A percentile compares a stretch with the other conserved stretches of the same genome.
phyloP scores from a whole-genome alignment of 2,888 invertebrate species.

The Andricus curvator region DNA sequence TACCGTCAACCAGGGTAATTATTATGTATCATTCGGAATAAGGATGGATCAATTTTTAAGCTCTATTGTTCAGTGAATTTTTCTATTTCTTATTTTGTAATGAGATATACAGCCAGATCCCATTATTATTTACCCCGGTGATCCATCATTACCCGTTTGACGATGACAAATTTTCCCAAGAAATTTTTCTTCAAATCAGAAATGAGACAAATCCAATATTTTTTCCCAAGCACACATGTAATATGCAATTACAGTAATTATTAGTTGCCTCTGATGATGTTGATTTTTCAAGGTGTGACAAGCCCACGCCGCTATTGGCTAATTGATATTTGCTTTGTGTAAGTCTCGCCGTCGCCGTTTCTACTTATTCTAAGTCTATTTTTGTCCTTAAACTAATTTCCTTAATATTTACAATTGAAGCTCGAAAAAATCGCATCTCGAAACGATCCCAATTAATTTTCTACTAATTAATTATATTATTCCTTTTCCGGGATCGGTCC shows the following conservation, averaged over 20 bases:
- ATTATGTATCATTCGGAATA: too few species aligned
- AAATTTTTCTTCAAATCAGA: too few species aligned
- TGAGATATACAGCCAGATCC: too few species aligned
- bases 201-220: not conserved
- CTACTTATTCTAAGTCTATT: slow-evolving; percentile 35
- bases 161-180: too few species aligned
- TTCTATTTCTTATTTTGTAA: too few species aligned
- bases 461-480: not conserved
- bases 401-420: slow-evolving; percentile 27
- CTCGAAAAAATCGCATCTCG: slow-evolving; percentile 9
- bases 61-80: too few species aligned
- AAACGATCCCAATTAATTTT: not conserved
- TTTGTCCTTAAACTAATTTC: not conserved
- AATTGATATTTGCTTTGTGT: slow-evolving; percentile 38
- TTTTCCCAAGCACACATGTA: not conserved
- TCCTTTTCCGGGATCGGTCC: not conserved
- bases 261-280: not conserved
- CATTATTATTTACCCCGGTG: too few species aligned
- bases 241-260: not conserved
- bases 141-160: too few species aligned
- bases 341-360: slow-evolving; percentile 8
- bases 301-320: slow-evolving; percentile 2
- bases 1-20: too few species aligned
- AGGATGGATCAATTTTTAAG: too few species aligned
- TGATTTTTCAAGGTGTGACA: slow-evolving; percentile 12